phyloP scores from a whole-genome alignment of 2,113 vertebrate species.

The Fukomys damarensis region DNA sequence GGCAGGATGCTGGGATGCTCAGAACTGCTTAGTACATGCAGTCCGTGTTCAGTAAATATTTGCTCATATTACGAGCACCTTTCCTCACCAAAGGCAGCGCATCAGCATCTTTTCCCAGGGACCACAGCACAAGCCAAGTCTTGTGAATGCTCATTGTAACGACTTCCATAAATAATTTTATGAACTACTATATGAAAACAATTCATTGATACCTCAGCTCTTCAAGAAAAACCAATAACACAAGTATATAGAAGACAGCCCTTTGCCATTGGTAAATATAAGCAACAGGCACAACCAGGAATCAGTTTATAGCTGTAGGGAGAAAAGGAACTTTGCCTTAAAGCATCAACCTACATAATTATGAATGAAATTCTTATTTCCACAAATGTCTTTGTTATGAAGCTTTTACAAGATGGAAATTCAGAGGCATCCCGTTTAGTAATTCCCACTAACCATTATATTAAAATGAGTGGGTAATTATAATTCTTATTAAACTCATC shows the following conservation, averaged over 20 bases:
- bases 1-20: rapidly evolving
- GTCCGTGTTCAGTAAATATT: background rate
- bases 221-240: background rate
- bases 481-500: background rate
- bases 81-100: background rate
- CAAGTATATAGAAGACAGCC: background rate
- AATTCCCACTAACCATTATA: background rate
- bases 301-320: background rate
- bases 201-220: background rate
- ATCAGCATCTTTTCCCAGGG: background rate
- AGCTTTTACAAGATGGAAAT: background rate
- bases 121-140: rapidly evolving
- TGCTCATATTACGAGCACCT: background rate
- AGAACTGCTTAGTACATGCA: background rate
- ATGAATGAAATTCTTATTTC: background rate
- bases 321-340: background rate
- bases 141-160: background rate
- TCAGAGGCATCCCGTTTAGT: background rate
- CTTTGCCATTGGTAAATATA: background rate
- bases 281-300: background rate
- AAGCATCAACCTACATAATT: background rate
- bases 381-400: background rate
- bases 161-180: background rate
- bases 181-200: background rate
- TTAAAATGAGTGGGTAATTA: background rate